Conservation (phyloP, 2,113 vertebrate genomes). For the Paracanthobrama guichenoti region DNA sequence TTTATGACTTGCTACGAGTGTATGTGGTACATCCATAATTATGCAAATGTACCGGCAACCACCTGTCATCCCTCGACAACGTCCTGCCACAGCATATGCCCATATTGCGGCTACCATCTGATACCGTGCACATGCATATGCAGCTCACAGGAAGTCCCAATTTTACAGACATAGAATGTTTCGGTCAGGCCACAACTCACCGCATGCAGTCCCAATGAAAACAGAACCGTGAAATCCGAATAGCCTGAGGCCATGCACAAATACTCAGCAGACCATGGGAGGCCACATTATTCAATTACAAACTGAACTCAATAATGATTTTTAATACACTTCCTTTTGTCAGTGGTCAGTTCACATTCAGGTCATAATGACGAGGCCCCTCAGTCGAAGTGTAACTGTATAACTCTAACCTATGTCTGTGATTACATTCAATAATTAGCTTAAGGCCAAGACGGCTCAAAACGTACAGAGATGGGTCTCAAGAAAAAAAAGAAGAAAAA, state of each 20-base stretch:
- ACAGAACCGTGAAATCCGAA: neutral
- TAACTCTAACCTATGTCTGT: slow-evolving; percentile 36
- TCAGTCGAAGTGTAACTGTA: slow-evolving; percentile 45
- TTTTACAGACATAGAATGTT: slow-evolving; percentile 58
- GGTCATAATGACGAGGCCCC: slow-evolving; percentile 63
- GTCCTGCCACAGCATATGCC: slow-evolving; percentile 66
- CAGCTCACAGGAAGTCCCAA: slow-evolving; percentile 49
- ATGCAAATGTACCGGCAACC: slow-evolving; percentile 68
- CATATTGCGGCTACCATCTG: slow-evolving; percentile 63
- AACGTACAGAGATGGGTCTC: slow-evolving; percentile 8
- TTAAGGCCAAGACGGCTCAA: slow-evolving; percentile 10
- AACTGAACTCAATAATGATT: slow-evolving; percentile 66
- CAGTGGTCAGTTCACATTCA: slow-evolving; percentile 62
- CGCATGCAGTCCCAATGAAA: neutral
- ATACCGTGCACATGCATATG: slow-evolving; percentile 59
- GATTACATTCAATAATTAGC: slow-evolving; percentile 55
- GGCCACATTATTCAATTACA: slow-evolving; percentile 58
- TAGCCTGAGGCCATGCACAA: neutral
- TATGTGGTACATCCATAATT: slow-evolving; percentile 62
- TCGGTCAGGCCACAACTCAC: neutral
- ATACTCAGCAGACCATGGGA: slow-evolving; percentile 14
- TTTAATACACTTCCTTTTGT: slow-evolving; percentile 62
- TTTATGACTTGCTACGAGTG: slow-evolving; percentile 61
- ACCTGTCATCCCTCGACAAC: slow-evolving; percentile 68
- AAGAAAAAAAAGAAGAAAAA: neutral